A percentile compares a stretch with the other conserved stretches of the same genome.
Evolutionary conservation across 2,113 vertebrate genomes (phyloP).

Genomic region (Micronycteris hirsuta): DNA sequence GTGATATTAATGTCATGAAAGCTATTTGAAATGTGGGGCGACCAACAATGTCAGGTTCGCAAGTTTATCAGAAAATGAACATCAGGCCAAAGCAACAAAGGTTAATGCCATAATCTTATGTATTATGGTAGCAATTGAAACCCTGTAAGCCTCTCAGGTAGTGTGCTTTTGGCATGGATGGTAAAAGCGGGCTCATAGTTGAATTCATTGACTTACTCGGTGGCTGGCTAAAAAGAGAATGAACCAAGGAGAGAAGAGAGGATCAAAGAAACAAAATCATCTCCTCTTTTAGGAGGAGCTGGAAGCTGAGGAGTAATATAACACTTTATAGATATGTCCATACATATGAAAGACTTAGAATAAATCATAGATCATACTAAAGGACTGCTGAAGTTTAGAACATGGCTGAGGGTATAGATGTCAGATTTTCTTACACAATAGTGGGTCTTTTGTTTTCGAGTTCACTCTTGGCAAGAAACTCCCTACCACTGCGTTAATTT

Average conservation of each 20-base stretch:
- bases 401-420: slow-evolving; percentile 74
- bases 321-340: background rate
- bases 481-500: slow-evolving; percentile 83
- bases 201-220: background rate
- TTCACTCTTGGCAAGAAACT: slow-evolving; percentile 82
- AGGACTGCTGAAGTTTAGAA: slow-evolving; percentile 72
- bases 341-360: slow-evolving; percentile 45
- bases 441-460: slow-evolving; percentile 81
- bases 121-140: background rate
- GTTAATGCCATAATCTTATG: background rate
- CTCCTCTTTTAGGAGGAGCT: background rate
- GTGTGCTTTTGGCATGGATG: background rate
- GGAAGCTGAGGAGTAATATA: slow-evolving; percentile 7
- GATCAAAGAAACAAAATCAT: slow-evolving; percentile 22
- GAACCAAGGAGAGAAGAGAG: background rate
- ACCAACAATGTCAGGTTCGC: background rate
- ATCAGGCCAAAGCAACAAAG: background rate
- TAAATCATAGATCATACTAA: slow-evolving; percentile 72
- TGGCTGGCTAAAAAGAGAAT: background rate
- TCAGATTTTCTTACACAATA: slow-evolving; percentile 82
- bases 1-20: slow-evolving; percentile 23
- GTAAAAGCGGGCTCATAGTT: background rate
- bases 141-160: background rate
- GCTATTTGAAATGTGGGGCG: slow-evolving; percentile 15
- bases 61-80: slow-evolving; percentile 27